Percentiles rank a stretch among this genome's conserved stretches.
phyloP scores from a whole-genome alignment of 2,797 vertebrate species.

The Sciurus carolinensis region DNA sequence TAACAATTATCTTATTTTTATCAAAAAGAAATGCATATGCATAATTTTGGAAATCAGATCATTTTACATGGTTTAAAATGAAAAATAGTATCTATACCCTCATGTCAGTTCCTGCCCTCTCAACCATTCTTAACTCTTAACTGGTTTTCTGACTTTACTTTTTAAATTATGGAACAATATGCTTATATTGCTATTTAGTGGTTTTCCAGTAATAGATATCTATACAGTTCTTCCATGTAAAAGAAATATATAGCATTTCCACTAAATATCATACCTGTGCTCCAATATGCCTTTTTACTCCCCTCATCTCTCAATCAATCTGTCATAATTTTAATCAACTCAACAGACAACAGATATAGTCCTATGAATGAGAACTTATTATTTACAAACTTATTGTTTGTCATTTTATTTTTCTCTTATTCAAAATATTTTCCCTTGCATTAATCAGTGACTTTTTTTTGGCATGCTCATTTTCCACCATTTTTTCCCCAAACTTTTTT shows the following conservation, averaged over 20 bases:
- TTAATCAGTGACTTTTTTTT: not conserved
- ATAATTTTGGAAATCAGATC: not conserved
- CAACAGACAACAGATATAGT: not conserved
- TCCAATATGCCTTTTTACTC: not conserved
- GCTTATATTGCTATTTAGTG: not conserved
- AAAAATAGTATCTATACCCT: not conserved
- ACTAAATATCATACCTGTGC: too few species aligned
- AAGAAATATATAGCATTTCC: not conserved
- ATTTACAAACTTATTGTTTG: too few species aligned
- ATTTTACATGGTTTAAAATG: constrained; percentile 9
- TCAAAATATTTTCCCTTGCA: not conserved
- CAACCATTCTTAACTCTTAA: not conserved
- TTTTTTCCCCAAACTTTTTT: not conserved
- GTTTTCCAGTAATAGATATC: not conserved
- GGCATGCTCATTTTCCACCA: not conserved
- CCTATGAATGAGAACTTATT: not conserved
- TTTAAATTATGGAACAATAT: not conserved
- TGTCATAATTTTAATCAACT: not conserved
- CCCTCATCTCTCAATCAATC: not conserved
- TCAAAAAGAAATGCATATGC: not conserved
- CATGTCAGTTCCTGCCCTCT: not conserved
- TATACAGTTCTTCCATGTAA: too few species aligned
- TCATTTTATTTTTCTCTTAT: not conserved
- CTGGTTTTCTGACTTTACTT: not conserved
- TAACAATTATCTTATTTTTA: not conserved